Evolutionary conservation across 2,113 vertebrate genomes (phyloP), one percentile per base, ranked within the genome.

Genomic region (Amphiprion ocellaris): DNA sequence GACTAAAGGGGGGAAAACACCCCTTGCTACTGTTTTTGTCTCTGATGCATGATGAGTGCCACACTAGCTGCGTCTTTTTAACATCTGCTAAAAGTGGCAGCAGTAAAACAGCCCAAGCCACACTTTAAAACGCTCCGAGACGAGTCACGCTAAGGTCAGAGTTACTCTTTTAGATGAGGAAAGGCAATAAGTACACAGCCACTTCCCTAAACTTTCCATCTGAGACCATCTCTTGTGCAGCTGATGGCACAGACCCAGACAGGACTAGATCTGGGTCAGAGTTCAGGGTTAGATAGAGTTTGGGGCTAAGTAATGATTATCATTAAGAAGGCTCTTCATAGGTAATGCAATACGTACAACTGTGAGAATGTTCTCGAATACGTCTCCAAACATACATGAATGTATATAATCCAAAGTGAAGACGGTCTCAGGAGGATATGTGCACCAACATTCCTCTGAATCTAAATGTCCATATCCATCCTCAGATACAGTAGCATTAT

Each of bases 391-490:
- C 26, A 65, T 56, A 24, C 21, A 69, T 59, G 24, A 60, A 59
- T 72, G 66, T 46, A 54, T 17, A 26, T 64, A n/a, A 74, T 39
- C 47, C 28, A 16, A 16, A 41, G 8, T 10, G 26, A 74, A 17
- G 53, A 76, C 0, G 2, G 58, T 39, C 69, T 82, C 75, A 6
- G 7, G 72, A 63, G 81, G 44, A 58, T 62, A 58, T 69, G 26
- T 47, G 58, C 55, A 74, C 55, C 76, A 56, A 19, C 66, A 58
- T 72, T 80, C 77, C 59, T 79, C 74, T 64, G 70, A 76, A 59
- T 83, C 60, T 70, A 67, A 87, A 82, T 58, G 71, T 71, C 41
- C 73, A 63, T 68, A 84, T 79, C 63, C 73, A 83, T 85, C 79
- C 67, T 60, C 12, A 64, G 65, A 65, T 49, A 60, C 28, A 72